Evolutionary conservation across 2,888 invertebrate species (phyloP).

Genomic region (Eupithecia subfuscata): DNA sequence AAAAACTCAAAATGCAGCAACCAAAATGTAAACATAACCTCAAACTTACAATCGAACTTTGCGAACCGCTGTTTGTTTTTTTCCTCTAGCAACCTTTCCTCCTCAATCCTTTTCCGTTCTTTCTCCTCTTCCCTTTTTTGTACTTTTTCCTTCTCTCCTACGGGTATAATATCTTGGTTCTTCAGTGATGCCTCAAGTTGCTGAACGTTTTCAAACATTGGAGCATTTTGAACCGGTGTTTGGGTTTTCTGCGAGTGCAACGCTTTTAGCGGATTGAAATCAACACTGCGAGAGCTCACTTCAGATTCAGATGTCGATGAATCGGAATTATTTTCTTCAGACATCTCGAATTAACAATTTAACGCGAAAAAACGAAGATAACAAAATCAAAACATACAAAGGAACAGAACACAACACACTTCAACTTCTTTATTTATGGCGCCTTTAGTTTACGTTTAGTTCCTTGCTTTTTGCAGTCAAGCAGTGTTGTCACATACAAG

Average conservation of each 20-base stretch:
- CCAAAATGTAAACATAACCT: conserved; percentile 66
- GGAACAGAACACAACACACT: not conserved
- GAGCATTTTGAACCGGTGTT: conserved; percentile 84
- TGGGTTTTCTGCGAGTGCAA: conserved; percentile 84
- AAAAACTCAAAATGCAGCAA: not conserved
- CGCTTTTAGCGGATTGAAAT: conserved; percentile 89
- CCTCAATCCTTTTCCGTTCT: conserved; percentile 54
- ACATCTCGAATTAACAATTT: conserved; percentile 55
- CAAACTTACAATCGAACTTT: conserved; percentile 67
- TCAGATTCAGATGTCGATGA: conserved; percentile 76
- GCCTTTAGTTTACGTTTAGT: too few relatives aligned
- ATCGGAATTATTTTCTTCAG: conserved; percentile 59
- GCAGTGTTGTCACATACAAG: too few relatives aligned
- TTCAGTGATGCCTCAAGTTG: conserved; percentile 78
- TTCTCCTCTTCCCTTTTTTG: conserved; percentile 68
- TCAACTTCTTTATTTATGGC: not conserved
- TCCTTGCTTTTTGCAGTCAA: too few relatives aligned
- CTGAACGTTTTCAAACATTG: conserved; percentile 87
- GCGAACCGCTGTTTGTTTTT: conserved; percentile 74
- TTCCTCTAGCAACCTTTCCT: conserved; percentile 60
- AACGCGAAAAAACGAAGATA: conserved; percentile 29
- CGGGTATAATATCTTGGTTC: conserved; percentile 54
- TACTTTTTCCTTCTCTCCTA: conserved; percentile 62
- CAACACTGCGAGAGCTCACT: conserved; percentile 70
- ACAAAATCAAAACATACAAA: conserved; percentile 12